Evolutionary conservation across 2,113 vertebrate genomes (phyloP).

Genomic region (Centropus unirufus): DNA sequence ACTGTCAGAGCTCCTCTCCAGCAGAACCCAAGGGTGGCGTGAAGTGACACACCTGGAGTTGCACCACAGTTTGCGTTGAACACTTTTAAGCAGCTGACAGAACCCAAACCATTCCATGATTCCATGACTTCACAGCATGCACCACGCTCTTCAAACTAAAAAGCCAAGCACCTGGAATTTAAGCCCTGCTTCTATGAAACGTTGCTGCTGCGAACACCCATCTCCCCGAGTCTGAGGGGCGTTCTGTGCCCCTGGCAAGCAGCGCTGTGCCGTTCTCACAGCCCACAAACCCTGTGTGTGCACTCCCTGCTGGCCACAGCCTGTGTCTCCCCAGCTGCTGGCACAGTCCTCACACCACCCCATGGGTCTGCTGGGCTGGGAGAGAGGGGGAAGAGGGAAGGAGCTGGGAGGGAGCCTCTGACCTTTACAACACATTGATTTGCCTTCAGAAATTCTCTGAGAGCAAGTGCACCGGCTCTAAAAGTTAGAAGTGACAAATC

Average conservation of each 20-base stretch:
- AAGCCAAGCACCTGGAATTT: not conserved
- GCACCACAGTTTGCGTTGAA: not conserved
- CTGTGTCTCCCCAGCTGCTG: not conserved
- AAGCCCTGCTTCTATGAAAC: not conserved
- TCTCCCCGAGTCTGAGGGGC: not conserved
- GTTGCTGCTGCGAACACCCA: not conserved
- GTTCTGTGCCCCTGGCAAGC: not conserved
- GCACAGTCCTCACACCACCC: not conserved
- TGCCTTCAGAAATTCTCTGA: not conserved
- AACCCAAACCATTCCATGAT: too few relatives aligned
- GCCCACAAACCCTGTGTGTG: not conserved
- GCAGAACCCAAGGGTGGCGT: not conserved
- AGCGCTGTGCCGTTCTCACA: not conserved
- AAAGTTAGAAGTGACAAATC: not conserved
- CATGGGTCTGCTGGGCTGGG: fast-evolving
- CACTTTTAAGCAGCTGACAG: too few relatives aligned
- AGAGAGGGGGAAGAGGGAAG: not conserved
- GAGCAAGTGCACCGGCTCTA: not conserved
- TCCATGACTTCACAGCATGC: not conserved
- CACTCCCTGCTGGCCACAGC: too few relatives aligned
- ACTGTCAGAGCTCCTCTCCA: not conserved
- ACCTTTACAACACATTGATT: not conserved
- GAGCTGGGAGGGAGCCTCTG: not conserved
- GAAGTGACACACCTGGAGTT: not conserved
- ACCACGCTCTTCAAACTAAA: not conserved